These are phyloP conservation scores for Nemotelus pantherinus DNA, from an alignment of 2,888 invertebrate species.

Conservation along the genomic window DNA sequence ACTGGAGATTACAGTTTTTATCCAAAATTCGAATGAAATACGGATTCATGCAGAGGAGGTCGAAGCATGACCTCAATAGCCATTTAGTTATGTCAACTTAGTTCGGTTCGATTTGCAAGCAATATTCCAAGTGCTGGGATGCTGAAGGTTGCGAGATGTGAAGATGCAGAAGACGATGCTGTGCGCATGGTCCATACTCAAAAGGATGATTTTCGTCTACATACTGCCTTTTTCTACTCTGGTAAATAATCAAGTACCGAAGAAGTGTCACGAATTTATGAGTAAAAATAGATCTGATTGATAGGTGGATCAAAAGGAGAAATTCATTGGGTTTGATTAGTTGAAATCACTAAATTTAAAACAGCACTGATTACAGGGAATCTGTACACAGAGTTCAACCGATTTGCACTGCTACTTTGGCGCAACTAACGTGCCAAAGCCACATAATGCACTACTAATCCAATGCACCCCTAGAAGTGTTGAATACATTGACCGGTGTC, in stretches of 20 bases:
- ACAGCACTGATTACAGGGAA: neutral
- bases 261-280: too few species aligned
- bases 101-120: neutral
- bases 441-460: constrained; percentile 14
- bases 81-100: constrained; percentile 21
- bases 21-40: neutral
- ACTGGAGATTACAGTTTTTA: too few species aligned
- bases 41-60: neutral
- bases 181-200: constrained; percentile 24
- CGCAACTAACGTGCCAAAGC: constrained; percentile 10
- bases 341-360: too few species aligned
- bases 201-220: constrained; percentile 11
- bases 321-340: too few species aligned
- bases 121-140: constrained; percentile 9
- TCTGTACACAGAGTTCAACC: neutral
- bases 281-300: too few species aligned
- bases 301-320: too few species aligned
- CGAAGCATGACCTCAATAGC: constrained; percentile 31
- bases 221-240: too few species aligned
- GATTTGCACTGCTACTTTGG: neutral
- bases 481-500: constrained; percentile 12
- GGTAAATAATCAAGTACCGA: too few species aligned
- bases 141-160: constrained; percentile 30
- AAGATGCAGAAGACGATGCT: neutral
- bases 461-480: constrained; percentile 39